Conservation (phyloP, 1,140 invertebrate genomes). For the Pantala flavescens region DNA sequence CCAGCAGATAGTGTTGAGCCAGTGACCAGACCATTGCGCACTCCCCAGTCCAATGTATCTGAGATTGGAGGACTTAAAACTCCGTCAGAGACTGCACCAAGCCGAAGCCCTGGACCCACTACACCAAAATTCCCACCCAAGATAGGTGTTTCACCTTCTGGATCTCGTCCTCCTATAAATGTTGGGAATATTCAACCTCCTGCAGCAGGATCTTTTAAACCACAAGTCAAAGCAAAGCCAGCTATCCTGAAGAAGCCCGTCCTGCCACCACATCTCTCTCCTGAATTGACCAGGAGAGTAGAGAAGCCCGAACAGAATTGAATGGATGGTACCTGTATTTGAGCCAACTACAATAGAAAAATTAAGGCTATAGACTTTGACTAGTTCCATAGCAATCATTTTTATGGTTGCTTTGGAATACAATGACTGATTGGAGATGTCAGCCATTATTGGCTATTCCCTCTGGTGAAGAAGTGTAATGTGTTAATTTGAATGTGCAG, state of each 20-base stretch:
- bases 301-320: not conserved
- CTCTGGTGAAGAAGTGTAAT: not conserved
- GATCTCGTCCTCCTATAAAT: not conserved
- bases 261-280: slow-evolving; percentile 34
- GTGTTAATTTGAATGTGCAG: not conserved
- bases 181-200: slow-evolving; percentile 24
- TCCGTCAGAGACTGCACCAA: slow-evolving; percentile 14
- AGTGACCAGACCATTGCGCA: not conserved
- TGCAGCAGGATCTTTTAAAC: slow-evolving; percentile 48
- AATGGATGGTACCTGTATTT: not conserved
- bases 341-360: not conserved
- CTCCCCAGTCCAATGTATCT: not conserved
- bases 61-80: slow-evolving; percentile 4
- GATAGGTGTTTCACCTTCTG: slow-evolving; percentile 32
- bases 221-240: slow-evolving; percentile 60
- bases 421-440: not conserved
- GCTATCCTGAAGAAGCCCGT: slow-evolving; percentile 58
- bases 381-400: not conserved
- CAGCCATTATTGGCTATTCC: not conserved
- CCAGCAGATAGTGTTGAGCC: not conserved
- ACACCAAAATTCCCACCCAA: slow-evolving; percentile 45
- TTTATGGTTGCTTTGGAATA: not conserved
- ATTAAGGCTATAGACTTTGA: not conserved
- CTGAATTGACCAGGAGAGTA: slow-evolving; percentile 7
- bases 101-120: slow-evolving; percentile 16